phyloP scores from a whole-genome alignment of 2,113 vertebrate genomes.

The Carettochelys insculpta region DNA sequence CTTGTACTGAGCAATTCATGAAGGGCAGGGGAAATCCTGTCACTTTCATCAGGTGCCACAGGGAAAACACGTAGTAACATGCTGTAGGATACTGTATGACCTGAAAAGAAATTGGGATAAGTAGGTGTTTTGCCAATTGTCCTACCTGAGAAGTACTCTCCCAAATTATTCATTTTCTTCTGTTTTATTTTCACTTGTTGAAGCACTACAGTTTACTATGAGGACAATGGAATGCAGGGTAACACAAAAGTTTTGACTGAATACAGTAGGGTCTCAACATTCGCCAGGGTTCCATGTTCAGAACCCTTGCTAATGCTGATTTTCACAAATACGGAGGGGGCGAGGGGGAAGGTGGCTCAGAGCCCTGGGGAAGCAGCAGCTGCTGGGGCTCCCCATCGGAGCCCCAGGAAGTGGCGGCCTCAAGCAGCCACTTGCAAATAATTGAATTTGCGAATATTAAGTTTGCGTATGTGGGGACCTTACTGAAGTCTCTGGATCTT shows the following conservation, averaged over 20 bases:
- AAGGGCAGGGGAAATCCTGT: background rate
- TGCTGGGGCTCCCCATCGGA: too few relatives aligned
- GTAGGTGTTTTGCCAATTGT: background rate
- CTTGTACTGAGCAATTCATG: background rate
- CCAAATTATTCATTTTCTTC: background rate
- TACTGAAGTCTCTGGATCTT: background rate
- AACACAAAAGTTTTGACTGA: slow-evolving; percentile 21
- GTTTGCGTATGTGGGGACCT: too few relatives aligned
- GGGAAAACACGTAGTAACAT: slow-evolving; percentile 9
- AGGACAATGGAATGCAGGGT: slow-evolving; percentile 4
- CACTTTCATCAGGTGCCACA: slow-evolving; percentile 4
- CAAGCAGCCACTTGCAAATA: too few relatives aligned
- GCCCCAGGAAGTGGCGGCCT: too few relatives aligned
- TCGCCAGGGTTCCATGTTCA: too few relatives aligned
- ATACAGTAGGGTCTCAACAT: too few relatives aligned
- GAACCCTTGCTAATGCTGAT: too few relatives aligned
- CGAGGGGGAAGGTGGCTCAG: too few relatives aligned
- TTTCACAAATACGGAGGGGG: too few relatives aligned
- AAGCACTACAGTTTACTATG: background rate
- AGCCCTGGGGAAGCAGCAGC: too few relatives aligned
- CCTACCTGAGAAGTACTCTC: background rate
- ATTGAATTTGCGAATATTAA: too few relatives aligned
- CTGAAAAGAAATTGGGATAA: background rate
- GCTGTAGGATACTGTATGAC: background rate
- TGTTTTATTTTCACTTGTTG: slow-evolving; percentile 20